phyloP scores from a whole-genome alignment of 2,888 invertebrate species.

The Hydriomena furcata region DNA sequence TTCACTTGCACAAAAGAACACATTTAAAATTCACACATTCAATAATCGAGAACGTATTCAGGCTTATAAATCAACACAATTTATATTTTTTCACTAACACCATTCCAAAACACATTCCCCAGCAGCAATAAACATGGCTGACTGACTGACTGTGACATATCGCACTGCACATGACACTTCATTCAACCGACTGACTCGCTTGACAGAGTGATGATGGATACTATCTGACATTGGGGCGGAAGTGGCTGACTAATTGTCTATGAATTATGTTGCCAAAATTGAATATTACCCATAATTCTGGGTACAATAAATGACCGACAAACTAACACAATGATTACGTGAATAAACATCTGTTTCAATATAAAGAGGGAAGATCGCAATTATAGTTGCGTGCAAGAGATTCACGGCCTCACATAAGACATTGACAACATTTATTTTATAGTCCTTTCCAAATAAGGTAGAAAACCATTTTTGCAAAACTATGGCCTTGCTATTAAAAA shows the following conservation, averaged over 20 bases:
- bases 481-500: too few relatives aligned
- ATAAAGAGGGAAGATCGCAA: too few relatives aligned
- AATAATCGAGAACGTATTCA: slow-evolving; percentile 54
- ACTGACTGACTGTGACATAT: slow-evolving; percentile 53
- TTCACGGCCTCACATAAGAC: too few relatives aligned
- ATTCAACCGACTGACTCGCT: slow-evolving; percentile 35
- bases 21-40: slow-evolving; percentile 75
- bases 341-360: too few relatives aligned
- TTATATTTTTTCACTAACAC: slow-evolving; percentile 72
- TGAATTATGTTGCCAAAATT: slow-evolving; percentile 34
- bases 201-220: not conserved
- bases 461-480: too few relatives aligned
- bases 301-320: not conserved
- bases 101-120: slow-evolving; percentile 75
- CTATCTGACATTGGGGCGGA: slow-evolving; percentile 11
- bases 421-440: too few relatives aligned
- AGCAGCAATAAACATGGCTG: slow-evolving; percentile 79
- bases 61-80: slow-evolving; percentile 57
- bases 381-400: too few relatives aligned
- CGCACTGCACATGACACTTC: slow-evolving; percentile 45
- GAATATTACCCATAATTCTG: not conserved
- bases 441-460: too few relatives aligned
- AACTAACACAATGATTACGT: too few relatives aligned
- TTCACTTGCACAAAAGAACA: slow-evolving; percentile 75
- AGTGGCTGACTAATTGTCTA: slow-evolving; percentile 37